These are phyloP conservation scores for Mantis religiosa DNA, from an alignment of 2,888 invertebrate species.

Conservation along the genomic window DNA sequence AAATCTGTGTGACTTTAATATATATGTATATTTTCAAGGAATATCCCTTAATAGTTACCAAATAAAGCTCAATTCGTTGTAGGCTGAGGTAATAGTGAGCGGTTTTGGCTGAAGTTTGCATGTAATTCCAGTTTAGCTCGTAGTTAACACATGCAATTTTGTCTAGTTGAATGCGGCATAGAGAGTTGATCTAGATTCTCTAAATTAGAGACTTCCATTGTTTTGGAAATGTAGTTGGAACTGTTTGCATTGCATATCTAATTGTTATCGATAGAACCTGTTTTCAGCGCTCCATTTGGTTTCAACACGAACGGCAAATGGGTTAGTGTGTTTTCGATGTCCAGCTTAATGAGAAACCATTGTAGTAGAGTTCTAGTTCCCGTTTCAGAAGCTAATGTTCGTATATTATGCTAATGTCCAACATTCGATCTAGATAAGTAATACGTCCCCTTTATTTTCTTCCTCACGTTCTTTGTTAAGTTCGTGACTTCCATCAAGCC, in stretches of 20 bases:
- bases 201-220: not conserved
- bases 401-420: not conserved
- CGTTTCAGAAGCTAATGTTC: not conserved
- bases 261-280: not conserved
- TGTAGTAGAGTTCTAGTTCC: not conserved
- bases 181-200: not conserved
- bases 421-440: not conserved
- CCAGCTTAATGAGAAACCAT: not conserved
- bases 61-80: too few species aligned
- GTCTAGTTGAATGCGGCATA: not conserved
- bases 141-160: too few species aligned
- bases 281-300: not conserved
- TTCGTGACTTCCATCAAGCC: too few species aligned
- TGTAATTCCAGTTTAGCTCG: too few species aligned
- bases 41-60: too few species aligned
- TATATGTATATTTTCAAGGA: too few species aligned
- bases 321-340: not conserved
- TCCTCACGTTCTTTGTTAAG: not conserved
- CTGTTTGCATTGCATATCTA: not conserved
- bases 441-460: not conserved
- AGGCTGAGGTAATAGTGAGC: too few species aligned
- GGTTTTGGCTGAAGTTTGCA: too few species aligned
- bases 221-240: not conserved
- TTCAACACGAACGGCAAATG: not conserved
- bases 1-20: too few species aligned